These are phyloP conservation scores for Serilophus lunatus DNA, from an alignment of 2,113 vertebrate species.

Conservation along the genomic window DNA sequence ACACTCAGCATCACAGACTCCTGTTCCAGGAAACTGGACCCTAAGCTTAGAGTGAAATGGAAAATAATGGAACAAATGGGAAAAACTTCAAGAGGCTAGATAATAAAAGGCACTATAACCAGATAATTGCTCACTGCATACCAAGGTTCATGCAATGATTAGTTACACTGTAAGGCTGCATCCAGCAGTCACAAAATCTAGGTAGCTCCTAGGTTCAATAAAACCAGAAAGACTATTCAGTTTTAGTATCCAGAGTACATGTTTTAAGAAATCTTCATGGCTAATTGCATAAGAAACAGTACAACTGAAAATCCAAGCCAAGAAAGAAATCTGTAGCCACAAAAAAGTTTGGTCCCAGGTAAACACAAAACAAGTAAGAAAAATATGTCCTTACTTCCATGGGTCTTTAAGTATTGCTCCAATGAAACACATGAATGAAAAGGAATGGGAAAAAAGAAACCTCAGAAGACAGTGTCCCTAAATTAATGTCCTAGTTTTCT, in stretches of 20 bases:
- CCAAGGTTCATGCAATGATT: background rate
- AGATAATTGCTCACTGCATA: background rate
- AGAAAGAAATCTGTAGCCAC: background rate
- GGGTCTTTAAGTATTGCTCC: background rate
- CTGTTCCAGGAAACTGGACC: background rate
- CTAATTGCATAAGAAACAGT: rapidly evolving
- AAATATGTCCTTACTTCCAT: background rate
- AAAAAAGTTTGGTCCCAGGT: background rate
- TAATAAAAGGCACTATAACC: background rate
- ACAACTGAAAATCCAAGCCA: background rate
- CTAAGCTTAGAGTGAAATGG: background rate
- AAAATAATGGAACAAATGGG: background rate
- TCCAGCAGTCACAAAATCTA: background rate
- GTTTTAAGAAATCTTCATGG: background rate
- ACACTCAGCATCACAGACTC: background rate
- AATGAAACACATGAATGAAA: background rate
- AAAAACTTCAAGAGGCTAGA: background rate
- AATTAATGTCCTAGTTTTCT: background rate
- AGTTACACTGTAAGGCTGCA: background rate
- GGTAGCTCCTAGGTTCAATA: background rate
- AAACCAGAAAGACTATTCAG: background rate
- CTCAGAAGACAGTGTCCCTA: background rate
- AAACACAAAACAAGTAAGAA: background rate
- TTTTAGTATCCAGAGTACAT: background rate
- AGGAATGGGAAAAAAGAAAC: rapidly evolving